These are phyloP conservation scores for Pithys albifrons DNA, from an alignment of 2,113 vertebrate genomes.

Conservation along the genomic window DNA sequence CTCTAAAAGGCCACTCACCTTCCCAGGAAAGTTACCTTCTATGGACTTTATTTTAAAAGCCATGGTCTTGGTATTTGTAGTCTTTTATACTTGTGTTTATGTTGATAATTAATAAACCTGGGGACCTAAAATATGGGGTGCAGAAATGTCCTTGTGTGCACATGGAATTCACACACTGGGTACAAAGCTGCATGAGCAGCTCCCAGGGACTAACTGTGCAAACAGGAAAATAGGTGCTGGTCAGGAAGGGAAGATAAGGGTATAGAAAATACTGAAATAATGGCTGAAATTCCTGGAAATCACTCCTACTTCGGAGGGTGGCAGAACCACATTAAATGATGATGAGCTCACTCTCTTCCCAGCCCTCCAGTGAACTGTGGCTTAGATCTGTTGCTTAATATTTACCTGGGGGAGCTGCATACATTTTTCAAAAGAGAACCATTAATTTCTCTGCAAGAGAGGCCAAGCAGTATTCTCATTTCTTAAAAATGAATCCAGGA, in stretches of 20 bases:
- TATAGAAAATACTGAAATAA: neutral
- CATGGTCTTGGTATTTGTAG: neutral
- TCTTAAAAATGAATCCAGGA: neutral
- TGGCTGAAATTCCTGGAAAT: neutral
- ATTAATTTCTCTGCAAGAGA: neutral
- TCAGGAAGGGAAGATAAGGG: neutral
- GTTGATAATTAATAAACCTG: accelerated
- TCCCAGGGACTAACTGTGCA: neutral
- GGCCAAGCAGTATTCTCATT: neutral
- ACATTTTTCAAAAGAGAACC: neutral
- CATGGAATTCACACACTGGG: neutral
- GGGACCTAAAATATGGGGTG: neutral
- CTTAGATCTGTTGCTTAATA: neutral
- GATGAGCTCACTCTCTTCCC: neutral
- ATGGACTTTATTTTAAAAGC: neutral
- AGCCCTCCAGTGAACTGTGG: neutral
- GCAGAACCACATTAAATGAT: neutral
- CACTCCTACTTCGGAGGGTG: neutral
- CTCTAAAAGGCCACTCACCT: neutral
- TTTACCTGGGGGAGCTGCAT: neutral
- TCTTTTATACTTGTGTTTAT: neutral
- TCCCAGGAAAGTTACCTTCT: neutral
- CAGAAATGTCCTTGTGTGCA: accelerated
- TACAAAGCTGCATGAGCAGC: accelerated
- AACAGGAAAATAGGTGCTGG: neutral